phyloP scores from a whole-genome alignment of 2,888 invertebrate species.

The Drosophila cognata region DNA sequence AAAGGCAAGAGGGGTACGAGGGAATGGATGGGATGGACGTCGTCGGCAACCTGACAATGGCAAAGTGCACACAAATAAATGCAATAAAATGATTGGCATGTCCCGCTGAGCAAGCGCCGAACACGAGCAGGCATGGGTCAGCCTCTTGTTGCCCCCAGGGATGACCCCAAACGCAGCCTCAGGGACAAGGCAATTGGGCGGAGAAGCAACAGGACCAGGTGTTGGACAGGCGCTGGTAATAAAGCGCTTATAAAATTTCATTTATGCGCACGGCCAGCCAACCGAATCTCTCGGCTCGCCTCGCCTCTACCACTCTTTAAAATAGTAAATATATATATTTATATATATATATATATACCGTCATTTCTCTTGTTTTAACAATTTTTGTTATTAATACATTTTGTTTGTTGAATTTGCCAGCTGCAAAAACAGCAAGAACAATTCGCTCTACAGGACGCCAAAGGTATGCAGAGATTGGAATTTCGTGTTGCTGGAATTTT shows the following conservation, averaged over 20 bases:
- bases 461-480: conserved; percentile 74
- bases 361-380: conserved; percentile 57
- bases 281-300: conserved; percentile 8
- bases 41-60: conserved; percentile 64
- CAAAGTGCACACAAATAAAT: conserved; percentile 77
- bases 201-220: conserved; percentile 48
- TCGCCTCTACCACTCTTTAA: conserved; percentile 11
- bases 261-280: conserved; percentile 64
- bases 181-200: not conserved
- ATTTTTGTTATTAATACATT: conserved; percentile 79
- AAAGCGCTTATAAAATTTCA: conserved; percentile 81
- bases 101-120: conserved; percentile 50
- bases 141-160: conserved; percentile 12
- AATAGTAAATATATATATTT: conserved; percentile 12
- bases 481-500: conserved; percentile 76
- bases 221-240: conserved; percentile 68
- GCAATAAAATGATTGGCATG: conserved; percentile 80
- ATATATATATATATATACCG: conserved; percentile 1
- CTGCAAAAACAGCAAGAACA: conserved; percentile 34
- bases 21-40: not conserved
- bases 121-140: conserved; percentile 22
- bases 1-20: conserved; percentile 12
- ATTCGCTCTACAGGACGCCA: conserved; percentile 38
- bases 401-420: conserved; percentile 72
- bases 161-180: conserved; percentile 9